Conservation (phyloP, 2,113 vertebrate species). For the Corythoichthys haematopterus region DNA sequence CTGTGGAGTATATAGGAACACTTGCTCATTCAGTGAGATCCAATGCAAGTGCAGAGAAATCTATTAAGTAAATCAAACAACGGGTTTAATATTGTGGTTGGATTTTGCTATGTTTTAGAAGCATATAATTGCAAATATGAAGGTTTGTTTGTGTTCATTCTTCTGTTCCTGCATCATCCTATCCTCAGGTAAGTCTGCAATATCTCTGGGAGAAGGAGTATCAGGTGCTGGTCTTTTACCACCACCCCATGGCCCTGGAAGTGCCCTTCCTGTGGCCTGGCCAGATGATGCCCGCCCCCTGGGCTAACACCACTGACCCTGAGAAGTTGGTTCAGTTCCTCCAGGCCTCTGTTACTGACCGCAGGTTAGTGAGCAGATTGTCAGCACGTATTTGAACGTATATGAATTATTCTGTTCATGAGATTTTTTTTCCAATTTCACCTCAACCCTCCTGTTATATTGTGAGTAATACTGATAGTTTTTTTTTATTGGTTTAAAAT, state of each 20-base stretch:
- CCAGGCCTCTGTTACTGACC: slow-evolving; percentile 87
- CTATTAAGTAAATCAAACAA: no score
- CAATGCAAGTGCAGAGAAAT: no score
- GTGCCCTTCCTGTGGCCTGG: slow-evolving; percentile 96
- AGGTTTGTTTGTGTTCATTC: neutral
- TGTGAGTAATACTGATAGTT: neutral
- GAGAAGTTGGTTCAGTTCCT: slow-evolving; percentile 97
- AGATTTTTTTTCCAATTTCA: neutral
- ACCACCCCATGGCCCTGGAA: slow-evolving; percentile 91
- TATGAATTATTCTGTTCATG: neutral
- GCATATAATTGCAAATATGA: neutral
- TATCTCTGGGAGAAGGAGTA: slow-evolving; percentile 97
- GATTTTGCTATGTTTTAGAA: no score
- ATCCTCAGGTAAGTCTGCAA: slow-evolving; percentile 78
- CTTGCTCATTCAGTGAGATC: no score
- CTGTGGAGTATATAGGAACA: no score
- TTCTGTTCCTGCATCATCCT: neutral
- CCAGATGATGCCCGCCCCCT: slow-evolving; percentile 97
- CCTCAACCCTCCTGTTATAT: neutral
- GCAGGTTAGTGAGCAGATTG: slow-evolving; percentile 63
- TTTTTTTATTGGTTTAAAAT: neutral
- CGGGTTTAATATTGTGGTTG: no score
- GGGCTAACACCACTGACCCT: slow-evolving; percentile 96
- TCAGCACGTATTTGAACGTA: neutral
- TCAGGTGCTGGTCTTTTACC: slow-evolving; percentile 95